phyloP scores from a whole-genome alignment of 2,888 invertebrate genomes.

The Parnassius glacialis region DNA sequence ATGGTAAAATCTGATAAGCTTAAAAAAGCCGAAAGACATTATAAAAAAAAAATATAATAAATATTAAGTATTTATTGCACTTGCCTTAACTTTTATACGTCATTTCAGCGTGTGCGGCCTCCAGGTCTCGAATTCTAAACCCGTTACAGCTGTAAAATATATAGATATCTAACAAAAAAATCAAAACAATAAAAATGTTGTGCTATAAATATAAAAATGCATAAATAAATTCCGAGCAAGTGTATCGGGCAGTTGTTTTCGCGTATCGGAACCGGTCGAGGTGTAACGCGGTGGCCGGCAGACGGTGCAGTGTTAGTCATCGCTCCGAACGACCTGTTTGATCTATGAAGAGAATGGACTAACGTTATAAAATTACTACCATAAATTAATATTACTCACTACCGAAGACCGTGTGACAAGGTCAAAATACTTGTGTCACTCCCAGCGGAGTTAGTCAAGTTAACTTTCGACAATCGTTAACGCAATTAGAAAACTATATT shows the following conservation, averaged over 20 bases:
- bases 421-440: neutral
- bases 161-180: too few relatives aligned
- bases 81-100: too few relatives aligned
- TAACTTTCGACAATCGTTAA: too few relatives aligned
- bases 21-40: too few relatives aligned
- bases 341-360: slow-evolving; percentile 24
- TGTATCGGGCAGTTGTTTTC: slow-evolving; percentile 30
- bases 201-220: slow-evolving; percentile 13
- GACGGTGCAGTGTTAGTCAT: slow-evolving; percentile 35
- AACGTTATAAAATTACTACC: neutral
- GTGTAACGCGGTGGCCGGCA: slow-evolving; percentile 38
- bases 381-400: slow-evolving; percentile 2
- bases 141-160: too few relatives aligned
- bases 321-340: slow-evolving; percentile 31
- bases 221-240: slow-evolving; percentile 27
- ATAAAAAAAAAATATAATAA: too few relatives aligned
- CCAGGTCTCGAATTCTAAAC: too few relatives aligned
- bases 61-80: too few relatives aligned
- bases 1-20: too few relatives aligned
- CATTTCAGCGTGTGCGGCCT: too few relatives aligned
- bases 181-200: neutral
- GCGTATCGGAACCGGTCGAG: slow-evolving; percentile 33
- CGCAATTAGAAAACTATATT: too few relatives aligned
- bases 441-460: neutral
- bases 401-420: too few relatives aligned